Evolutionary conservation across 2,113 vertebrate species (phyloP), one percentile per base, ranked within the genome.

Genomic region (Mesitornis unicolor): DNA sequence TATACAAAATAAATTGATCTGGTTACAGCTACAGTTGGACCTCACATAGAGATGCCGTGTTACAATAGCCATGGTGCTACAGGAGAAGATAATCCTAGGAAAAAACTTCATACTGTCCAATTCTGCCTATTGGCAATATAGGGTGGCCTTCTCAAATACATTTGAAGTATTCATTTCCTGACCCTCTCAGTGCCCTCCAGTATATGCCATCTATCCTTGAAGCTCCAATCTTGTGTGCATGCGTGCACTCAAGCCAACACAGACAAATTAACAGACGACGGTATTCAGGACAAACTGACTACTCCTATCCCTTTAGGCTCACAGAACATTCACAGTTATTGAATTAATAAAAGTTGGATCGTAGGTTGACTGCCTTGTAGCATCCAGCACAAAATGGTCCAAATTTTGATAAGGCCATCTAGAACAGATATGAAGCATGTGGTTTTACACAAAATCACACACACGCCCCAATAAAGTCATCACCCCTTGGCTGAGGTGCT

Each of bases 61-160:
- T 65, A 45, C 7, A 50, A 53, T 38, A 38, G 8, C 24, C n/a
- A 15, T 3, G 71, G 35, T 21, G 61, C 19, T 53, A 61, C 12
- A 26, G 10, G 13, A 4, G 9, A 0, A 6, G 25, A 22, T 69
- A 36, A 25, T 1, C n/a, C 16, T 42, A 48, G 47, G 1, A 11
- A 84, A 70, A 29, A 68, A 4, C 42, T 63, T 71, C 26, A 56
- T 35, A 36, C 28, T 56, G 51, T 6, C 38, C 25, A 29, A 2
- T 63, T 45, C 51, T 84, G 9, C 48, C 36, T 54, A 14, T 24
- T 61, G 40, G 45, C 16, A 60, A 51, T 25, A 51, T 1, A 51
- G 26, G 20, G 51, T 21, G 24, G 21, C 12, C 78, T 80, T 77
- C 43, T 80, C 21, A 47, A 67, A 47, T 40, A 76, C 2, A 9